Conservation (phyloP, 2,797 vertebrate species). For the Catostomus latipinnis region DNA sequence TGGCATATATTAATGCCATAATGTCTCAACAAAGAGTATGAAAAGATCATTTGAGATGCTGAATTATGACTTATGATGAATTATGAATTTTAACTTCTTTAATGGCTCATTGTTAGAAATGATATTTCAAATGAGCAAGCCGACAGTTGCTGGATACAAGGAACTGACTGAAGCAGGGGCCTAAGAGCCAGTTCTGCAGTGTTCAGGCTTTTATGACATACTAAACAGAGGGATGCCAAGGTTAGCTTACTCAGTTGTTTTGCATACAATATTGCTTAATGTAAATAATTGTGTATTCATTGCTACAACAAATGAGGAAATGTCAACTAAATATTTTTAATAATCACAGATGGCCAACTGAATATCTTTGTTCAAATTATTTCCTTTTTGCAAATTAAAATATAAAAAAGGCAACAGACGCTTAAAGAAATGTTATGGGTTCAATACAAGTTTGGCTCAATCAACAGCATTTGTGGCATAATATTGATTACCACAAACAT, state of each 20-base stretch:
- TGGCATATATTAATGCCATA: conserved; percentile 9
- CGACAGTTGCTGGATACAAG: not conserved
- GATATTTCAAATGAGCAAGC: not conserved
- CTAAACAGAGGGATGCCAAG: conserved; percentile 4
- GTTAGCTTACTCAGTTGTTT: conserved; percentile 40
- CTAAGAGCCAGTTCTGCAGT: too few species aligned
- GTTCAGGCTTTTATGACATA: not conserved
- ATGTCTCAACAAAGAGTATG: conserved; percentile 8
- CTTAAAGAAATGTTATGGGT: too few species aligned
- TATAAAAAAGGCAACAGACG: too few species aligned
- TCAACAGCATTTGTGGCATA: too few species aligned
- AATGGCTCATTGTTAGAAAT: not conserved
- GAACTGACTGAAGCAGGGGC: not conserved
- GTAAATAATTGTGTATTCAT: conserved; percentile 58
- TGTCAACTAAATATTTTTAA: too few species aligned
- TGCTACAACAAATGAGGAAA: not conserved
- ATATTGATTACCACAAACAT: too few species aligned
- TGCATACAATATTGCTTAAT: conserved; percentile 61
- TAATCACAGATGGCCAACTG: too few species aligned
- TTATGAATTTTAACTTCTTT: not conserved
- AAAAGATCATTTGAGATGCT: not conserved
- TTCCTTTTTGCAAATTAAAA: too few species aligned
- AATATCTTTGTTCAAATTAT: too few species aligned
- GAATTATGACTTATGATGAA: too few species aligned
- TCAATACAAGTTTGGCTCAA: too few species aligned